phyloP scores from a whole-genome alignment of 1,140 invertebrate genomes.

The Ceratoteleas bidentatus region DNA sequence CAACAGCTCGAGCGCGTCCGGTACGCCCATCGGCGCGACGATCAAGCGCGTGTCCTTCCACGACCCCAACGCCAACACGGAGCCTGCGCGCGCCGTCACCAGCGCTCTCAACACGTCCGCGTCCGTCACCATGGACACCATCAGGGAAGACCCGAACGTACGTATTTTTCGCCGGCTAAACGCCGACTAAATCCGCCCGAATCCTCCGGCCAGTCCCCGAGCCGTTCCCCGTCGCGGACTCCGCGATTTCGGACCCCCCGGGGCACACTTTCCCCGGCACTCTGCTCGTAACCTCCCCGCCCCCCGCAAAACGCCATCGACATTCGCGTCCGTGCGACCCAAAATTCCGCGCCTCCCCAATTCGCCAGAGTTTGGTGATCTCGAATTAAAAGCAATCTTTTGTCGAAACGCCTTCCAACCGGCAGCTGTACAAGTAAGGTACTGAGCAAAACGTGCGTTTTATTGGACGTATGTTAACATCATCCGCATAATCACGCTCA shows the following conservation, averaged over 20 bases:
- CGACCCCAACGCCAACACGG: constrained; percentile 84
- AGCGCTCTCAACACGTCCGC: constrained; percentile 71
- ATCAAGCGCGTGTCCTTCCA: constrained; percentile 89
- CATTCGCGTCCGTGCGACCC: too few species aligned
- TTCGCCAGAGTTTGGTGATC: too few species aligned
- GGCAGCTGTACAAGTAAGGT: constrained; percentile 76
- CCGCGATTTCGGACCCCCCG: too few species aligned
- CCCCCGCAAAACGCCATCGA: too few species aligned
- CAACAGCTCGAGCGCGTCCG: constrained; percentile 77
- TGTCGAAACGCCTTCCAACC: constrained; percentile 71
- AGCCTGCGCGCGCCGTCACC: constrained; percentile 72
- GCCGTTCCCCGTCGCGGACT: too few species aligned
- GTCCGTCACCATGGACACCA: constrained; percentile 82
- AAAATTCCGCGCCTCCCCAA: too few species aligned
- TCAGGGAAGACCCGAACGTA: constrained; percentile 91
- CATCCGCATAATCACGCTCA: constrained; percentile 54
- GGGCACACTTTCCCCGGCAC: too few species aligned
- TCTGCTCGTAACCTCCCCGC: too few species aligned
- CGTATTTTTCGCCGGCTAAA: constrained; percentile 74
- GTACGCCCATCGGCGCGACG: constrained; percentile 71
- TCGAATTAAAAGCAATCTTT: constrained; percentile 62
- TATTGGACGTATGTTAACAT: constrained; percentile 63
- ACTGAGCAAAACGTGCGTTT: constrained; percentile 58
- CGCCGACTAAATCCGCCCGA: not conserved
- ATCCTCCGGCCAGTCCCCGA: not conserved